Evolutionary conservation across 2,888 invertebrate species (phyloP).

Genomic region (Pyralis farinalis): DNA sequence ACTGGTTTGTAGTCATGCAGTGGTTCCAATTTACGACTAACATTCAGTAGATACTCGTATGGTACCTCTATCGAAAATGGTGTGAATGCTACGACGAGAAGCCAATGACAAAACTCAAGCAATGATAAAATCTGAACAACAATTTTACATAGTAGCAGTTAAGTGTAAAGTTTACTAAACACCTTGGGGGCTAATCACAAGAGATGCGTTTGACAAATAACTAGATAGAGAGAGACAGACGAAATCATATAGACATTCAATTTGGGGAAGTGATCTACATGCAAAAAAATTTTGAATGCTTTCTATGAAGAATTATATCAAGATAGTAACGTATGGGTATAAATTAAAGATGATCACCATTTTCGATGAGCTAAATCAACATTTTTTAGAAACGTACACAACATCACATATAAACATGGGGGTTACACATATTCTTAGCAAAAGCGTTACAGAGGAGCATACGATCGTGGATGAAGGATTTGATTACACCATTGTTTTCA

Average conservation of each 20-base stretch:
- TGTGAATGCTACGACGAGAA: constrained; percentile 56
- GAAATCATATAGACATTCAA: constrained; percentile 19
- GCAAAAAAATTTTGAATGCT: constrained; percentile 43
- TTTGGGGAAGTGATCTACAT: constrained; percentile 25
- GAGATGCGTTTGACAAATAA: constrained; percentile 30
- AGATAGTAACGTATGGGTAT: constrained; percentile 30
- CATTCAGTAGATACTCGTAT: constrained; percentile 23
- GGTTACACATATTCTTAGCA: constrained; percentile 50
- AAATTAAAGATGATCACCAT: constrained; percentile 48
- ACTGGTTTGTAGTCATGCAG: constrained; percentile 37
- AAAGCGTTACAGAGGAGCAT: constrained; percentile 57
- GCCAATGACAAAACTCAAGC: constrained; percentile 50
- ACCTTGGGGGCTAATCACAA: constrained; percentile 17
- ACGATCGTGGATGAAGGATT: constrained; percentile 32
- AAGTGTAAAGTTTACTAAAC: constrained; percentile 46
- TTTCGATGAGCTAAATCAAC: constrained; percentile 55
- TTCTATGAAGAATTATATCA: constrained; percentile 33
- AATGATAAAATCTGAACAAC: constrained; percentile 51
- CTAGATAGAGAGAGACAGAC: constrained; percentile 29
- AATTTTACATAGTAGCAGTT: constrained; percentile 66
- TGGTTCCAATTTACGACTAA: constrained; percentile 28
- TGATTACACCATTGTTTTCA: constrained; percentile 27
- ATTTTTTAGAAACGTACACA: constrained; percentile 47
- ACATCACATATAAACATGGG: constrained; percentile 47
- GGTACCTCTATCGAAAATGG: constrained; percentile 61